These are phyloP conservation scores for Carduelis carduelis DNA, from an alignment of 2,797 vertebrate genomes.

Conservation along the genomic window DNA sequence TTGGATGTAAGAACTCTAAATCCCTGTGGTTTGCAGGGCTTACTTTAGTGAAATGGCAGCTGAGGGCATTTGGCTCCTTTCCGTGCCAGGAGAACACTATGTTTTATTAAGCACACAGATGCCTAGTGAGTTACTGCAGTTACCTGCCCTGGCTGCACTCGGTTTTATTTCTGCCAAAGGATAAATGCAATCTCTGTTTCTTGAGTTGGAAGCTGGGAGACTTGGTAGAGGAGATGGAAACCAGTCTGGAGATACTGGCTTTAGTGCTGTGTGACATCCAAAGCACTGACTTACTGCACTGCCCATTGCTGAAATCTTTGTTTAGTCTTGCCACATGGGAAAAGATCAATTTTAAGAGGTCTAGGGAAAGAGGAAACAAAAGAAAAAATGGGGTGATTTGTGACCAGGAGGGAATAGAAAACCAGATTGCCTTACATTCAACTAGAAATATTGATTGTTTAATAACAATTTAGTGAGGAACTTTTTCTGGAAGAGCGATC, in stretches of 20 bases:
- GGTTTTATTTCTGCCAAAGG: not conserved
- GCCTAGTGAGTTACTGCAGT: not conserved
- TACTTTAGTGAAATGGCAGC: not conserved
- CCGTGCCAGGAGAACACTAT: not conserved
- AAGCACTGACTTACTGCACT: not conserved
- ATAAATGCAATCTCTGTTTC: not conserved
- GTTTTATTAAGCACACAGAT: not conserved
- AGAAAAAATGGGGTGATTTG: not conserved
- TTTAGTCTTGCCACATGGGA: not conserved
- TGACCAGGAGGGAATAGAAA: not conserved
- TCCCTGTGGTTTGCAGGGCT: not conserved
- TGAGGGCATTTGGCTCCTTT: not conserved
- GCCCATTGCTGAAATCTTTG: not conserved
- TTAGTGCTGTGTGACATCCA: not conserved
- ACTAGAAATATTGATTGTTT: constrained; percentile 3
- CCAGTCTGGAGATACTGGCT: not conserved
- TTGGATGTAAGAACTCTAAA: not conserved
- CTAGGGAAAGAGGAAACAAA: not conserved
- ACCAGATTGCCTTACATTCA: not conserved
- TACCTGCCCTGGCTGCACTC: not conserved
- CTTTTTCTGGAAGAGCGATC: not conserved
- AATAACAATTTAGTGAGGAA: not conserved
- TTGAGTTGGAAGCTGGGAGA: not conserved
- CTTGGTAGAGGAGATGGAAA: not conserved
- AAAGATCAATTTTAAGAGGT: not conserved